These are phyloP conservation scores for Tragopan temminckii DNA, from an alignment of 2,797 vertebrate genomes.

Conservation along the genomic window DNA sequence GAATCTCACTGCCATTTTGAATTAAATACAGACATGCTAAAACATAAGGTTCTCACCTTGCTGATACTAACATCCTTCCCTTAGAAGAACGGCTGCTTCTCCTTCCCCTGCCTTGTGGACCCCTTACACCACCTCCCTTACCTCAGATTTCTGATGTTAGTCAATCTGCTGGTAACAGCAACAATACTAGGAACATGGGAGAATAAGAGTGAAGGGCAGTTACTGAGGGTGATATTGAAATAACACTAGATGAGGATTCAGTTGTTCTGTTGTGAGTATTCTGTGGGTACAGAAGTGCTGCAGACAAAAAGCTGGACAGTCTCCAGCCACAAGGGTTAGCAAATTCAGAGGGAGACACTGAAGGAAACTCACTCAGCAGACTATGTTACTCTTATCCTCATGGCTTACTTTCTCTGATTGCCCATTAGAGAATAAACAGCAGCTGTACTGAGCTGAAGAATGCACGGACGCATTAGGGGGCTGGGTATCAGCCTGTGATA, in stretches of 20 bases:
- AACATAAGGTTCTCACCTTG: neutral
- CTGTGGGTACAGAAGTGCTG: accelerated
- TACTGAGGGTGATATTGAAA: neutral
- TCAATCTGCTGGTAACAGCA: neutral
- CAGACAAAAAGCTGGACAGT: neutral
- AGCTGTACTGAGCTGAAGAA: neutral
- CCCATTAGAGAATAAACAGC: neutral
- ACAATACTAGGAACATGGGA: accelerated
- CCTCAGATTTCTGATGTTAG: neutral
- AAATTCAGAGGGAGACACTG: neutral
- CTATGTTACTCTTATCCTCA: neutral
- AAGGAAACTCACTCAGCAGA: neutral
- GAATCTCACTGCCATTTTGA: neutral
- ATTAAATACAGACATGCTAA: neutral
- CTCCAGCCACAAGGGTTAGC: neutral
- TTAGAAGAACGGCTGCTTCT: neutral
- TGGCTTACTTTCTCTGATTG: neutral
- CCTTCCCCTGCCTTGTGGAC: neutral
- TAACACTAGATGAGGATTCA: neutral
- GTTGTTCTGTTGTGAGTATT: neutral
- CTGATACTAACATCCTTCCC: neutral
- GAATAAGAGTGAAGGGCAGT: neutral
- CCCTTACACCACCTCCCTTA: neutral
- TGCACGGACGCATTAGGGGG: accelerated
- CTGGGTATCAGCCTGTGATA: neutral